Evolutionary conservation across 2,113 vertebrate species (phyloP).

Genomic region (Chascanopsetta lugubris): DNA sequence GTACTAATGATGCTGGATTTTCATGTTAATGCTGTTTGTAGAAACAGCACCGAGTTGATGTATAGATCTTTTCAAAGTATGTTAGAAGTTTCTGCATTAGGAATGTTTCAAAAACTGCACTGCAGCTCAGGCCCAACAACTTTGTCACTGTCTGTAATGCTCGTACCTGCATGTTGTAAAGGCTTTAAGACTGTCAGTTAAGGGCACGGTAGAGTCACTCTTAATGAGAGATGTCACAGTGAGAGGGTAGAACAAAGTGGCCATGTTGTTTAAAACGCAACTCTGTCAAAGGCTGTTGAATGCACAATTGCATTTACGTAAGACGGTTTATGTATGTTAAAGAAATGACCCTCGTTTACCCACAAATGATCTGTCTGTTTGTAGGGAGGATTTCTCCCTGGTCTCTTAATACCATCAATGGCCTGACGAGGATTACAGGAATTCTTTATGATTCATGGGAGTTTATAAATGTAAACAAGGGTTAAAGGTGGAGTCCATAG

Average conservation of each 20-base stretch:
- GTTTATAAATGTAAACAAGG: too few species aligned
- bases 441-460: conserved; percentile 19
- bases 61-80: conserved; percentile 54
- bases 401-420: conserved; percentile 25
- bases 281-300: conserved; percentile 36
- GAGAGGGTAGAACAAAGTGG: conserved; percentile 13
- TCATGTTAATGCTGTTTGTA: conserved; percentile 56
- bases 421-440: conserved; percentile 43
- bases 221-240: conserved; percentile 41
- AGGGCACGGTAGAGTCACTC: conserved; percentile 35
- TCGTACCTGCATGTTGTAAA: conserved; percentile 69
- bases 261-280: conserved; percentile 9
- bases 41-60: conserved; percentile 51
- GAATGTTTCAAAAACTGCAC: conserved; percentile 67
- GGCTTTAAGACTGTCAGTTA: conserved; percentile 59
- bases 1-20: conserved; percentile 76
- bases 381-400: conserved; percentile 20
- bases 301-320: conserved; percentile 43
- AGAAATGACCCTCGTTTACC: conserved; percentile 23
- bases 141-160: conserved; percentile 58
- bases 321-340: conserved; percentile 18
- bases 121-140: conserved; percentile 61
- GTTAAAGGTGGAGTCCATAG: too few species aligned
- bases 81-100: conserved; percentile 56
- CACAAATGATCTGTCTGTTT: conserved; percentile 14